Evolutionary conservation across 2,888 invertebrate genomes (phyloP).

Genomic region (Dicyrtoma fusca): DNA sequence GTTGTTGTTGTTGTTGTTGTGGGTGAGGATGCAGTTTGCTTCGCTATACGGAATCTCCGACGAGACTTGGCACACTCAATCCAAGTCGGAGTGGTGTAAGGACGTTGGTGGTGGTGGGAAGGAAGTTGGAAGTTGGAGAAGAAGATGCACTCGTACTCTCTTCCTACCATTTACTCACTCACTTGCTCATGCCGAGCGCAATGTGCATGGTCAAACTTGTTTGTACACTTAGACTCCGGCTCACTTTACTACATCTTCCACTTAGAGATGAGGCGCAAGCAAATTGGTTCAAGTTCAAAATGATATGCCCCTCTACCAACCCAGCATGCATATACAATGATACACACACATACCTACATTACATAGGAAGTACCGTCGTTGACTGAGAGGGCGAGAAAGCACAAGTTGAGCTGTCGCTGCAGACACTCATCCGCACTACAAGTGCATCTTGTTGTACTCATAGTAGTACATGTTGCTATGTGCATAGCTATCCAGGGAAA

Average conservation of each 20-base stretch:
- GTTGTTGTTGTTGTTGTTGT: not conserved
- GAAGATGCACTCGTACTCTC: not conserved
- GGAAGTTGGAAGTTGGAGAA: not conserved
- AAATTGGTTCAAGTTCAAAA: slow-evolving; percentile 41
- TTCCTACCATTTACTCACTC: slow-evolving; percentile 13
- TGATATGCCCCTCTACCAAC: not conserved
- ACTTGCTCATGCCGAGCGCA: slow-evolving; percentile 2
- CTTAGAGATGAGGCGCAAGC: not conserved
- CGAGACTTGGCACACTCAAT: not conserved
- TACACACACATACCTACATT: too few species aligned
- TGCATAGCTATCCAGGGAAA: too few species aligned
- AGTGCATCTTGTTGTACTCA: too few species aligned
- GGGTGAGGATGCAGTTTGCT: not conserved
- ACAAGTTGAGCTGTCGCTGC: too few species aligned
- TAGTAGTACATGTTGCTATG: too few species aligned
- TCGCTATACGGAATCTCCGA: not conserved
- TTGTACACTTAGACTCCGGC: slow-evolving; percentile 9
- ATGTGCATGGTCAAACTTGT: slow-evolving; percentile 36
- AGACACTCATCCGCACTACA: too few species aligned
- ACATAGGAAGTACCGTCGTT: too few species aligned
- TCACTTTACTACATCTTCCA: too few species aligned
- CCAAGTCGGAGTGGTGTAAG: not conserved
- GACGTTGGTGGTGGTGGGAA: not conserved
- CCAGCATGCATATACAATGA: too few species aligned
- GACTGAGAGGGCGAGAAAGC: too few species aligned